Percentiles rank a stretch among this genome's conserved stretches.
Evolutionary conservation across 1,140 invertebrate genomes (phyloP).

Genomic region (Rhopalosiphum maidis): DNA sequence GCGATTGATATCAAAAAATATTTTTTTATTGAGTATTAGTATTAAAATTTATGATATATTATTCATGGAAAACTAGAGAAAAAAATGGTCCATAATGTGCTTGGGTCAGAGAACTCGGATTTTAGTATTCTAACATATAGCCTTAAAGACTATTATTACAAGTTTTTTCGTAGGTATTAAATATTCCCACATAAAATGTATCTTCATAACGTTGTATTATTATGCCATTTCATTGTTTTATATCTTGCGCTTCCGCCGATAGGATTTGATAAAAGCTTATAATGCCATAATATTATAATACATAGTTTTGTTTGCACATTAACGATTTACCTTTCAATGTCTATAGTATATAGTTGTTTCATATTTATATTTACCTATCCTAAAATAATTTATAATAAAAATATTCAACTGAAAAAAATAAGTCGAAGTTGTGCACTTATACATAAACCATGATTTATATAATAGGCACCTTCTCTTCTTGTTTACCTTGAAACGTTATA

Average conservation of each 20-base stretch:
- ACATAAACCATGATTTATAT: conserved; percentile 20
- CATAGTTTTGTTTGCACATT: background rate
- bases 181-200: background rate
- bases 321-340: background rate
- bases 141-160: background rate
- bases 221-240: conserved; percentile 12
- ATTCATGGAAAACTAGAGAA: background rate
- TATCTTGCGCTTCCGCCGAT: background rate
- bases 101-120: background rate
- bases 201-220: background rate
- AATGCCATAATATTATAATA: background rate
- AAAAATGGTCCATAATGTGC: background rate
- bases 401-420: conserved; percentile 16
- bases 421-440: background rate
- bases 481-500: conserved; percentile 28
- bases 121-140: background rate
- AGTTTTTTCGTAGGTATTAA: background rate
- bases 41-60: background rate
- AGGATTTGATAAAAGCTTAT: background rate
- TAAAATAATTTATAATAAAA: background rate
- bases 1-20: too few species aligned
- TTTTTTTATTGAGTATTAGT: too few species aligned
- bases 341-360: background rate
- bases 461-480: conserved; percentile 24
- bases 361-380: background rate